Conservation (phyloP, 2,888 invertebrate genomes). For the Neria commutata region DNA sequence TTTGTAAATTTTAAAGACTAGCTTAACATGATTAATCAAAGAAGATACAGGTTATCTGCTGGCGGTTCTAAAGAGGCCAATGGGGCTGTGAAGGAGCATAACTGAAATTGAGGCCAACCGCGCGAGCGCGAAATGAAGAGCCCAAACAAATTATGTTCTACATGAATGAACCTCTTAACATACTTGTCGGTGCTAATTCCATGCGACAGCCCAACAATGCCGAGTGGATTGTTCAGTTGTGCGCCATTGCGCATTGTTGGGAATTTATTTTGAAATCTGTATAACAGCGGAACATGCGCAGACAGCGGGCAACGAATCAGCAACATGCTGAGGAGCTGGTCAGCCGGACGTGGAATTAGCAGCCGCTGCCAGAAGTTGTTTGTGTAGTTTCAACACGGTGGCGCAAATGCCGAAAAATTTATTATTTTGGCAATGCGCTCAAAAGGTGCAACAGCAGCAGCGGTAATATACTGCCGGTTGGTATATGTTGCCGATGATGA, state of each 20-base stretch:
- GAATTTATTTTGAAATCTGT: constrained; percentile 36
- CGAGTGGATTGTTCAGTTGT: constrained; percentile 48
- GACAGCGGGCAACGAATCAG: constrained; percentile 5
- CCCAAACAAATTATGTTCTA: constrained; percentile 32
- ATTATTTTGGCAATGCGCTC: constrained; percentile 30
- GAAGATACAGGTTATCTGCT: no score
- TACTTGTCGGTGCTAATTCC: constrained; percentile 55
- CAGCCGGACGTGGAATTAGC: constrained; percentile 27
- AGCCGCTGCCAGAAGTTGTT: constrained; percentile 19
- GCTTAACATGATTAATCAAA: no score
- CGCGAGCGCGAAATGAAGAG: no score
- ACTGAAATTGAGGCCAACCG: no score
- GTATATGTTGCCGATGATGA: constrained; percentile 30
- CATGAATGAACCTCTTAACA: constrained; percentile 56
- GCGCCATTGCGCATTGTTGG: no score
- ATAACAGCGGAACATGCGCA: constrained; percentile 7
- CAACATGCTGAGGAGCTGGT: no score
- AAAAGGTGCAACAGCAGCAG: constrained; percentile 11
- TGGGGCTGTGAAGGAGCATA: no score
- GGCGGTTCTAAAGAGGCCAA: no score
- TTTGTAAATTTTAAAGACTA: no score
- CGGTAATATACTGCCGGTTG: constrained; percentile 48
- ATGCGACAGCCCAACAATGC: constrained; percentile 49
- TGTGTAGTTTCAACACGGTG: constrained; percentile 9
- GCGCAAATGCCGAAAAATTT: constrained; percentile 17